These are phyloP conservation scores for Habroteleia sp. DNA, from an alignment of 2,888 invertebrate genomes.

Conservation along the genomic window DNA sequence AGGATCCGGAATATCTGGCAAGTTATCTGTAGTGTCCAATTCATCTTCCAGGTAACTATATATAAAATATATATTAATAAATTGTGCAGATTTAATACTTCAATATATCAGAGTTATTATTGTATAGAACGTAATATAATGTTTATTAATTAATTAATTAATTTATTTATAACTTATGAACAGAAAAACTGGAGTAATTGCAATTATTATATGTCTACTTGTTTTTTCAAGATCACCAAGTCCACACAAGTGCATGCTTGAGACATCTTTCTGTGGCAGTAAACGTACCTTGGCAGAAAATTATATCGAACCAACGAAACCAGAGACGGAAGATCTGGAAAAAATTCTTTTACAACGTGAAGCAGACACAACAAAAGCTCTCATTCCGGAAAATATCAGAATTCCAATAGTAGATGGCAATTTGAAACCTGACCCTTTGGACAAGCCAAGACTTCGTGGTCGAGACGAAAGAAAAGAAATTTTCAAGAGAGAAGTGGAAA, in stretches of 20 bases:
- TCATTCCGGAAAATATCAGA: constrained; percentile 85
- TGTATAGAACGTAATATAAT: no score
- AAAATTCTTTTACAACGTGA: constrained; percentile 84
- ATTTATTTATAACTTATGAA: no score
- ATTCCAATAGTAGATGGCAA: constrained; percentile 81
- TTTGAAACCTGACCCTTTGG: constrained; percentile 88
- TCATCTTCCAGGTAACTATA: constrained; percentile 78
- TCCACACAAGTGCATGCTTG: constrained; percentile 94
- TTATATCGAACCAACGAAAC: constrained; percentile 80
- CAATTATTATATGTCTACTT: no score
- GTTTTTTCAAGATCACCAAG: constrained; percentile 87
- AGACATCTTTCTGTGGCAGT: constrained; percentile 94
- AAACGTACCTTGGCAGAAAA: constrained; percentile 84
- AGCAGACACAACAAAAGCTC: constrained; percentile 85
- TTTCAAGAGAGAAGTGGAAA: constrained; percentile 79
- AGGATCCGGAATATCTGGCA: constrained; percentile 84
- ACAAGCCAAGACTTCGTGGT: constrained; percentile 81
- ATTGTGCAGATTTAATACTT: no score
- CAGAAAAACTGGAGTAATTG: no score
- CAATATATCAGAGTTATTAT: no score
- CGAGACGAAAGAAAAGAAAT: constrained; percentile 79
- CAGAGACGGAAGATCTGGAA: constrained; percentile 83
- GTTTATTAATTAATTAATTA: no score
- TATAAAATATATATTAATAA: background rate
- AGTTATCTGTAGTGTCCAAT: constrained; percentile 77